These are phyloP conservation scores for Sapajus apella DNA, from an alignment of 2,113 vertebrate genomes.

Conservation along the genomic window DNA sequence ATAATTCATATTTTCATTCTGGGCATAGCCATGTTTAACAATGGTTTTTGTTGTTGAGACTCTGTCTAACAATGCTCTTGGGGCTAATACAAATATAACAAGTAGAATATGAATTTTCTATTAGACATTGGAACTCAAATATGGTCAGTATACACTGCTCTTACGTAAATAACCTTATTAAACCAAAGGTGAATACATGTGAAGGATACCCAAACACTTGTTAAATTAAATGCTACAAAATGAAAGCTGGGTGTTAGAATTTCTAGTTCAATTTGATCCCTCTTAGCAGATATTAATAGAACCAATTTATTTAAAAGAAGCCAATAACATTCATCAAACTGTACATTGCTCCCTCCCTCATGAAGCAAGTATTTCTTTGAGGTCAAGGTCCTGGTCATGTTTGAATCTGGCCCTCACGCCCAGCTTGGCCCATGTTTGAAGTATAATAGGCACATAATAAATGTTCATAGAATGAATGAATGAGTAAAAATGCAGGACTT, in stretches of 20 bases:
- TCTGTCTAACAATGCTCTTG: neutral
- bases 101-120: neutral
- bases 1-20: neutral
- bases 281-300: neutral
- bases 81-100: neutral
- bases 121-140: neutral
- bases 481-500: neutral
- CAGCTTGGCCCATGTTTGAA: neutral
- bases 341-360: neutral
- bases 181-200: neutral
- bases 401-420: neutral
- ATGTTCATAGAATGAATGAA: neutral
- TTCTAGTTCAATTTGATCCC: conserved; percentile 26
- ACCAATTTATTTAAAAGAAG: conserved; percentile 32
- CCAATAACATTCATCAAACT: neutral
- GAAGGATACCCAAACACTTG: neutral
- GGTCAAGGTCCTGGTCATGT: neutral
- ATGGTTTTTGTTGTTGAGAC: neutral
- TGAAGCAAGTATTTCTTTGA: neutral
- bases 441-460: neutral
- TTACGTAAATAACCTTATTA: conserved; percentile 1
- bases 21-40: neutral
- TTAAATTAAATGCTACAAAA: conserved; percentile 30
- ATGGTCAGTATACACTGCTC: neutral
- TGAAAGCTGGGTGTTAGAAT: neutral